Evolutionary conservation across 1,140 invertebrate genomes (phyloP).

Genomic region (Drosophila dunni): DNA sequence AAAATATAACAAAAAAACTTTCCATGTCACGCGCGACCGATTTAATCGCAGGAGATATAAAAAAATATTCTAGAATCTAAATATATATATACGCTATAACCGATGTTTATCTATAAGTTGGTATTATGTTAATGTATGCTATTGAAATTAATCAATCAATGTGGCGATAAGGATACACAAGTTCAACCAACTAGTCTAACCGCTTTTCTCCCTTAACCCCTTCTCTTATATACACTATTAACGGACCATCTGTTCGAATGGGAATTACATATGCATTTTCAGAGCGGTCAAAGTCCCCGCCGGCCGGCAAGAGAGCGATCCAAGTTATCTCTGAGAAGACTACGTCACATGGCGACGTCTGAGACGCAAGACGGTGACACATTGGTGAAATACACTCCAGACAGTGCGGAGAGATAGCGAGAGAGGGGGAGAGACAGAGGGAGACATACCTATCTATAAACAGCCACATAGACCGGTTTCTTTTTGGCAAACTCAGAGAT

Average conservation of each 20-base stretch:
- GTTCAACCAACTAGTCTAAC: constrained; percentile 52
- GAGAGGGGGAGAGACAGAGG: constrained; percentile 2
- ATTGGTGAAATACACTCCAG: constrained; percentile 52
- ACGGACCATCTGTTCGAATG: constrained; percentile 51
- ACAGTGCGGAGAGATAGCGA: constrained; percentile 17
- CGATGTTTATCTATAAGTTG: constrained; percentile 12
- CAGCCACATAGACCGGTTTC: constrained; percentile 56
- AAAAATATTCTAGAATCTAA: neutral
- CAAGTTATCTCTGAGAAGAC: constrained; percentile 60
- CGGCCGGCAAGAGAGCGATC: constrained; percentile 58
- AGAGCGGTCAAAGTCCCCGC: constrained; percentile 67
- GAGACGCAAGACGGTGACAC: constrained; percentile 69
- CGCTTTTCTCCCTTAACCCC: constrained; percentile 32
- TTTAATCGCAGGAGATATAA: constrained; percentile 13
- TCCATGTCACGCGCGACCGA: constrained; percentile 46
- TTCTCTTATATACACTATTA: constrained; percentile 29
- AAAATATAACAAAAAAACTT: constrained; percentile 46
- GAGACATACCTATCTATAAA: constrained; percentile 19
- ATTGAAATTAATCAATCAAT: constrained; percentile 68
- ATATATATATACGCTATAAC: neutral
- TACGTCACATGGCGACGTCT: constrained; percentile 60
- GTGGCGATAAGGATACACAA: constrained; percentile 51
- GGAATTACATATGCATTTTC: constrained; percentile 30
- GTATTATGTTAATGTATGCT: constrained; percentile 46
- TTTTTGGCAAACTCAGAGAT: constrained; percentile 30